Evolutionary conservation across 2,113 vertebrate species (phyloP).

Genomic region (Cynoglossus semilaevis): DNA sequence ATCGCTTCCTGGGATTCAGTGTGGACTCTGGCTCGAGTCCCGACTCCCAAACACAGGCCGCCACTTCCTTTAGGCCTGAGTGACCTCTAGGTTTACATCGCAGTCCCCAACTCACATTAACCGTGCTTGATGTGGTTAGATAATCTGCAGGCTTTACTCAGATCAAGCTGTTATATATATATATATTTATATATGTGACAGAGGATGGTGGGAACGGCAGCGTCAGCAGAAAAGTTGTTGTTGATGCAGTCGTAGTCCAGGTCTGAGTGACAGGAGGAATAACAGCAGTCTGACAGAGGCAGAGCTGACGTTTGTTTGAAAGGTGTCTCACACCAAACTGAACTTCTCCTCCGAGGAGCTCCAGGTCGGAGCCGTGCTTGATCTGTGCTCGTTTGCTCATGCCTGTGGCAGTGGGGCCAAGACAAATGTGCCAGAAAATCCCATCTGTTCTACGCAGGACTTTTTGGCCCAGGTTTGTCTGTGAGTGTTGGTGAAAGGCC

Average conservation of each 20-base stretch:
- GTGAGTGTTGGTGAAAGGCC: conserved; percentile 55
- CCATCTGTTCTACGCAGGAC: conserved; percentile 39
- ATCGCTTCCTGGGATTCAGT: conserved; percentile 1
- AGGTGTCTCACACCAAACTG: conserved; percentile 11
- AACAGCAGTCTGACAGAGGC: conserved; percentile 17
- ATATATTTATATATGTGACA: conserved; percentile 14
- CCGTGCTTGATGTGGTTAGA: conserved; percentile 9
- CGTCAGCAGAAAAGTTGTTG: neutral
- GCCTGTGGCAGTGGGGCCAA: conserved; percentile 17
- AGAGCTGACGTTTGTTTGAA: too few relatives aligned
- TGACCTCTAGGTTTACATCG: conserved; percentile 18
- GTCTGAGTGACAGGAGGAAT: conserved; percentile 11
- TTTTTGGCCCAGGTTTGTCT: conserved; percentile 36
- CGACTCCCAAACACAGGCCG: conserved; percentile 2
- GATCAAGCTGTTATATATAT: conserved; percentile 23
- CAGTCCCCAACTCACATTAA: conserved; percentile 23
- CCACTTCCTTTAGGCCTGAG: conserved; percentile 27
- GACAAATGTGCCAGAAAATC: conserved; percentile 34
- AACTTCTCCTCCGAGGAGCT: conserved; percentile 7
- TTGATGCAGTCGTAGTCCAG: conserved; percentile 11
- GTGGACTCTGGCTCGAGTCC: conserved; percentile 6
- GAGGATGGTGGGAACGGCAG: conserved; percentile 30
- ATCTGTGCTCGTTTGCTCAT: conserved; percentile 36
- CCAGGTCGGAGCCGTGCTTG: neutral
- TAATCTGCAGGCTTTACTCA: conserved; percentile 22